phyloP scores from a whole-genome alignment of 2,888 invertebrate genomes.

The Melinopterus prodromus region DNA sequence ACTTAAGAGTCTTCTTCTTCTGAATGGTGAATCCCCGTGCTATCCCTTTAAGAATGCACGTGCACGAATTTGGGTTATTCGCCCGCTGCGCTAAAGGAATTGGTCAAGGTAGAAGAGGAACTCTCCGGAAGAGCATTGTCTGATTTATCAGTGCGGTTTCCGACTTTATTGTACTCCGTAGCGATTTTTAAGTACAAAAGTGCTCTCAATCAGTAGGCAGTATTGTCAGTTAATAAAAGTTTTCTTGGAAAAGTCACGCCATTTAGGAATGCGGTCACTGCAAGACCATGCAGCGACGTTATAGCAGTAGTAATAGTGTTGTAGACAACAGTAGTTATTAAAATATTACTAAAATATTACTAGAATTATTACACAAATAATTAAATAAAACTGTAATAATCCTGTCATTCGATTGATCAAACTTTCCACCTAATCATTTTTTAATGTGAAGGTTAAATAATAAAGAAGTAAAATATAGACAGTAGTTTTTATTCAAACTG shows the following conservation, averaged over 20 bases:
- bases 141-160: neutral
- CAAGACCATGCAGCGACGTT: too few relatives aligned
- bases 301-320: too few relatives aligned
- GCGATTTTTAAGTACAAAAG: slow-evolving; percentile 4
- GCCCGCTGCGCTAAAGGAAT: neutral
- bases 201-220: neutral
- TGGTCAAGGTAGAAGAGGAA: neutral
- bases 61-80: neutral
- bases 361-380: too few relatives aligned
- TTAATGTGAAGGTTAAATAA: too few relatives aligned
- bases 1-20: neutral
- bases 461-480: too few relatives aligned
- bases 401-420: too few relatives aligned
- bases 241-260: neutral
- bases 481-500: too few relatives aligned
- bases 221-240: neutral
- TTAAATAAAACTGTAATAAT: too few relatives aligned
- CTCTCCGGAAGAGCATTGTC: slow-evolving; percentile 4
- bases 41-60: neutral
- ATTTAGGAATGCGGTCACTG: neutral
- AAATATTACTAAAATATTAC: too few relatives aligned
- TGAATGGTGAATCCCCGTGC: neutral
- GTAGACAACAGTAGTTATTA: too few relatives aligned
- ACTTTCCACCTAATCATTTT: too few relatives aligned
- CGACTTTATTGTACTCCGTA: neutral